phyloP scores from a whole-genome alignment of 2,113 vertebrate species.

The Panurus biarmicus region DNA sequence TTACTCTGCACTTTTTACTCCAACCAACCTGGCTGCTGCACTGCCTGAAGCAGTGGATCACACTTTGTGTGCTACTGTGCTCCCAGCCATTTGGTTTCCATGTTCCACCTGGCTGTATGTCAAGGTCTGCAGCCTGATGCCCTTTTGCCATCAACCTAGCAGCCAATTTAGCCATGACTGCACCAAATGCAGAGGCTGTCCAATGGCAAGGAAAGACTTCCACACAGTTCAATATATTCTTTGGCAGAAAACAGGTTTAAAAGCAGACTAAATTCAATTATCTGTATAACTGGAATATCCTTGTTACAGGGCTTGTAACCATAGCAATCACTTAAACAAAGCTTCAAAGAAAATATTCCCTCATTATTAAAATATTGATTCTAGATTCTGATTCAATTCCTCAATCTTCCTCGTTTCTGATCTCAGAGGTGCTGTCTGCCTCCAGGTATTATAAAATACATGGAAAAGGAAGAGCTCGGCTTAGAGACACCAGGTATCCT shows the following conservation, averaged over 20 bases:
- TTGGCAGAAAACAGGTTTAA: neutral
- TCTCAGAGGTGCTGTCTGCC: neutral
- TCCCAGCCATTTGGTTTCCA: neutral
- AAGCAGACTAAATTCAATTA: neutral
- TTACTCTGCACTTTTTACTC: neutral
- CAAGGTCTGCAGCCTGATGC: neutral
- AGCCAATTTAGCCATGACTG: neutral
- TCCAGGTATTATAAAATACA: neutral
- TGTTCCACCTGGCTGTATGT: accelerated
- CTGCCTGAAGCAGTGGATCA: neutral
- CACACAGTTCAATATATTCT: neutral
- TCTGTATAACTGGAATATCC: neutral
- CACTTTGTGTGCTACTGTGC: neutral
- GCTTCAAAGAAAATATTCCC: neutral
- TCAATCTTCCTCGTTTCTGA: neutral
- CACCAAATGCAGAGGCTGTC: neutral
- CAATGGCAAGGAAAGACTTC: neutral
- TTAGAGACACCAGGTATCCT: neutral
- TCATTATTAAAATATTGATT: neutral
- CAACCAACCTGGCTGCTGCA: neutral
- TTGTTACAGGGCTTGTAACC: constrained; percentile 15
- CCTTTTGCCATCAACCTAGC: accelerated
- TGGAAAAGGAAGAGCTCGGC: accelerated
- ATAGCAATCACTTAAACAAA: constrained; percentile 2
- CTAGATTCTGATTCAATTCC: neutral